A percentile compares a stretch with the other conserved stretches of the same genome.
Conservation (phyloP, 2,797 vertebrate genomes). For the Cheirogaleus major region DNA sequence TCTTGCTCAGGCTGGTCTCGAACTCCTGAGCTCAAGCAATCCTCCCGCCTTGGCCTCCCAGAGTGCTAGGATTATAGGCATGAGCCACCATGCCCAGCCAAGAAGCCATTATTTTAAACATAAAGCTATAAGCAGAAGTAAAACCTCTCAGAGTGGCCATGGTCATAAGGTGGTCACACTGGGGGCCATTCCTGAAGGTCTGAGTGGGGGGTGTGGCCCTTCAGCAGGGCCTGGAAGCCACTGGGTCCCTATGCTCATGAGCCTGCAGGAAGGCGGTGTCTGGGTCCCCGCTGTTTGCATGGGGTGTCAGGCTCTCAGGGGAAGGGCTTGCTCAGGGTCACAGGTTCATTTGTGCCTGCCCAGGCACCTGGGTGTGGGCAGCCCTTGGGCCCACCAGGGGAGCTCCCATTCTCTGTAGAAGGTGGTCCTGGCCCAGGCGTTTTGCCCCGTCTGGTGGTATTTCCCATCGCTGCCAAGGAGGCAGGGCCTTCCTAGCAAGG, state of each 20-base stretch:
- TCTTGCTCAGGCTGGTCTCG: too few relatives aligned
- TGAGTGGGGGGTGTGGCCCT: neutral
- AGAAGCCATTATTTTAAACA: neutral
- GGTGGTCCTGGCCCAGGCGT: accelerated
- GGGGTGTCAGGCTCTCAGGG: neutral
- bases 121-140: neutral
- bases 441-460: accelerated
- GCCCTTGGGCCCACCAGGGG: neutral
- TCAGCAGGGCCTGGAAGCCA: neutral
- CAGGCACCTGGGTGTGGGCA: neutral
- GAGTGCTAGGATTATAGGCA: too few relatives aligned
- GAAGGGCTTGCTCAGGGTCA: neutral
- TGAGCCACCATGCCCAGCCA: too few relatives aligned
- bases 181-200: neutral
- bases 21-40: too few relatives aligned
- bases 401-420: neutral
- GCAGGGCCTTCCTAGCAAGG: neutral
- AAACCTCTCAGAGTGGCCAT: neutral
- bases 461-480: neutral
- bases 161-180: neutral
- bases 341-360: neutral
- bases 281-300: accelerated
- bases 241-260: neutral
- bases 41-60: too few relatives aligned
- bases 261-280: accelerated